Conservation (phyloP, 2,888 invertebrate genomes). For the Noctua comes region DNA sequence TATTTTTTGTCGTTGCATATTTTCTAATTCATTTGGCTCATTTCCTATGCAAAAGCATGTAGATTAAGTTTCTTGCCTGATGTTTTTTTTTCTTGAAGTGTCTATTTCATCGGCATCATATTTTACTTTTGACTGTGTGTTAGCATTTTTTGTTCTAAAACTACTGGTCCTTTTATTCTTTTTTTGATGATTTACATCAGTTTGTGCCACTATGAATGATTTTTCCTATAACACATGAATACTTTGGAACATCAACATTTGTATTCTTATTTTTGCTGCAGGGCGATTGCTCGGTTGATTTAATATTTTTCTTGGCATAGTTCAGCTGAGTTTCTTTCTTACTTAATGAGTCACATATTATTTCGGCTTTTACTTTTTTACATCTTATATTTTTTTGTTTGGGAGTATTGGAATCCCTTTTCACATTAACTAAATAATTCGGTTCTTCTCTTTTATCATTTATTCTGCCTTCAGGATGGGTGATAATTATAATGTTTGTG, state of each 20-base stretch:
- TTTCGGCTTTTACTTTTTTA: background rate
- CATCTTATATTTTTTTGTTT: background rate
- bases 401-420: conserved; percentile 30
- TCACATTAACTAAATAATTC: conserved; percentile 20
- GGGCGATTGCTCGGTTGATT: background rate
- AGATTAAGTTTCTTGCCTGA: background rate
- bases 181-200: conserved; percentile 15
- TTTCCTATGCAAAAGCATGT: background rate
- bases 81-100: background rate
- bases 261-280: background rate
- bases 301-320: background rate
- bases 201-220: conserved; percentile 40
- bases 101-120: too few species aligned
- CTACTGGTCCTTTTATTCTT: conserved; percentile 10
- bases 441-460: conserved; percentile 19
- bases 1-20: background rate
- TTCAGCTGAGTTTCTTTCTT: background rate
- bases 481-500: conserved; percentile 17
- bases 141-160: too few species aligned
- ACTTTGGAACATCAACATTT: background rate
- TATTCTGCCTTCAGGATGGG: conserved; percentile 42
- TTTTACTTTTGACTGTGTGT: too few species aligned
- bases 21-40: too few species aligned
- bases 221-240: conserved; percentile 38
- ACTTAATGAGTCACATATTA: background rate